Evolutionary conservation across 2,113 vertebrate genomes (phyloP).

Genomic region (Cinclus mexicanus): DNA sequence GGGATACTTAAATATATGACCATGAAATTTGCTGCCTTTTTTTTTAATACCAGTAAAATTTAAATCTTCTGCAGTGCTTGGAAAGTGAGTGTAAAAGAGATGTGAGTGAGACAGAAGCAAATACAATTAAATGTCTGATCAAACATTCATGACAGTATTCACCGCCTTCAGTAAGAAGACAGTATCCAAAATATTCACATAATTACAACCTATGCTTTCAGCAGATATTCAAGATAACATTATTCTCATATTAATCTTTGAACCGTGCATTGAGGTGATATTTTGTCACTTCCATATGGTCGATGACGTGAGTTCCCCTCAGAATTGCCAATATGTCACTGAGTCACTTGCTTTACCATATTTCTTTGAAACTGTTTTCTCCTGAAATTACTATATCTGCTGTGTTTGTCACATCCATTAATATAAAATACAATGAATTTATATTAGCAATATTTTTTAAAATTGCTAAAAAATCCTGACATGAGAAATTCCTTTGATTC

Average conservation of each 20-base stretch:
- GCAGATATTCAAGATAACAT: neutral
- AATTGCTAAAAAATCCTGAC: neutral
- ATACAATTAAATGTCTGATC: neutral
- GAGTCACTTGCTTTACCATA: slow-evolving; percentile 33
- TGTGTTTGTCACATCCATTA: slow-evolving; percentile 48
- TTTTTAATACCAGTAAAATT: neutral
- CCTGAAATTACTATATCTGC: slow-evolving; percentile 19
- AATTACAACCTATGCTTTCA: slow-evolving; percentile 12
- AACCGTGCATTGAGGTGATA: slow-evolving; percentile 14
- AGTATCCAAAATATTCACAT: slow-evolving; percentile 49
- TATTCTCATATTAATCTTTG: slow-evolving; percentile 48
- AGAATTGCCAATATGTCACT: slow-evolving; percentile 32
- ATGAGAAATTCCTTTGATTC: slow-evolving; percentile 18
- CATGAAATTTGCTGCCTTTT: neutral
- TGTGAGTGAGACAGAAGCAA: neutral
- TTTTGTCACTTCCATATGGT: slow-evolving; percentile 37
- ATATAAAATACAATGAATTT: slow-evolving; percentile 14
- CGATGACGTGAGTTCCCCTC: slow-evolving; percentile 9
- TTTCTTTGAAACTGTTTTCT: slow-evolving; percentile 53
- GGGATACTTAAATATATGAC: neutral
- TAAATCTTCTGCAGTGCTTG: neutral
- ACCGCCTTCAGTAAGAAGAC: neutral
- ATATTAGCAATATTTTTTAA: neutral
- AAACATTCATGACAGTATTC: neutral
- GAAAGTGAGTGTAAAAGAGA: neutral